Conservation (phyloP, 2,113 vertebrate genomes). For the Eira barbara region DNA sequence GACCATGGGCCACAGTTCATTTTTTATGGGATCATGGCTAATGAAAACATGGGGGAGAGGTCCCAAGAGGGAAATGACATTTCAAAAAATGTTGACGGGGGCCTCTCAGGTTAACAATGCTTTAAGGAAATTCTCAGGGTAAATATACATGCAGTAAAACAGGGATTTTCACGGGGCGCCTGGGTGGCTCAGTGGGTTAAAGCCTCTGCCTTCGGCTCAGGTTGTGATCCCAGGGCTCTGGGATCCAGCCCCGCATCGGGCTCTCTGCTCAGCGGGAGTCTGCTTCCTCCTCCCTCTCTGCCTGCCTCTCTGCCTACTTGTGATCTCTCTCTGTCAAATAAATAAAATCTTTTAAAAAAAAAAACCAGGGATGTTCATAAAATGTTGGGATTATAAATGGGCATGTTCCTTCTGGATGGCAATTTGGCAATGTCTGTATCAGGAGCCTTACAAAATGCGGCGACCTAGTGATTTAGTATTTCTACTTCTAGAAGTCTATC, state of each 20-base stretch:
- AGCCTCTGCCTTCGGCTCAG: too few relatives aligned
- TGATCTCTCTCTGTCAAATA: too few relatives aligned
- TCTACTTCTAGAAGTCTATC: not conserved
- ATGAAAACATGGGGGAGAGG: not conserved
- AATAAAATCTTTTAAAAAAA: too few relatives aligned
- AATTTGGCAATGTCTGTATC: not conserved
- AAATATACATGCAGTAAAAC: not conserved
- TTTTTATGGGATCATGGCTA: not conserved
- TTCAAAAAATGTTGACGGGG: not conserved
- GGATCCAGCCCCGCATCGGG: too few relatives aligned
- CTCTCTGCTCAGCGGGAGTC: too few relatives aligned
- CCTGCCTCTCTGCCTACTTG: too few relatives aligned
- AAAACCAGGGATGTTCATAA: not conserved
- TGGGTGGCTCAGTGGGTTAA: too few relatives aligned
- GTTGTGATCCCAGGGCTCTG: too few relatives aligned
- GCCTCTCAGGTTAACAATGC: not conserved
- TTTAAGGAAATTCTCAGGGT: not conserved
- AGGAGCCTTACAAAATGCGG: not conserved
- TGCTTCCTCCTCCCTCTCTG: too few relatives aligned
- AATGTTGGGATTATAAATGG: not conserved
- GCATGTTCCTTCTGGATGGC: not conserved
- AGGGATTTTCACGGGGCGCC: too few relatives aligned
- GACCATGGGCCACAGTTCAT: not conserved
- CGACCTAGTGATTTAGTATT: not conserved
- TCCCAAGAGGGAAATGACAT: not conserved